Evolutionary conservation across 2,888 invertebrate genomes (phyloP).

Genomic region (Cephus spinipes): DNA sequence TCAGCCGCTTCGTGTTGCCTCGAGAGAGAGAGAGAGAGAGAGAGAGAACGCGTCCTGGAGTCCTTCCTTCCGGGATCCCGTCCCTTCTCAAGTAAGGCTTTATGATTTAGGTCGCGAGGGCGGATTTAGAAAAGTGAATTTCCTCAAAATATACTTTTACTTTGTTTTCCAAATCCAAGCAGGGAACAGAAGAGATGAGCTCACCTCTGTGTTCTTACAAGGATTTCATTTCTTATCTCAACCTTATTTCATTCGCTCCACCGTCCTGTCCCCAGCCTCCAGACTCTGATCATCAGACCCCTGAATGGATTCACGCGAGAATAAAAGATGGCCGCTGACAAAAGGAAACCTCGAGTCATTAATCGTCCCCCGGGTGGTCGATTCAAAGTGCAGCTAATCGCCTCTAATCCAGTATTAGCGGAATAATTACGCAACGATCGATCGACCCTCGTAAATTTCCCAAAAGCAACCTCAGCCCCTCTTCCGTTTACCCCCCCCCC

Average conservation of each 20-base stretch:
- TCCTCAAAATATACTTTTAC: background rate
- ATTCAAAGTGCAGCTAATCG: background rate
- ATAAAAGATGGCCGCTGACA: background rate
- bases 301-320: background rate
- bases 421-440: background rate
- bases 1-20: constrained; percentile 34
- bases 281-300: background rate
- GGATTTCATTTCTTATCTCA: background rate
- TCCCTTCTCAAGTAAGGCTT: background rate
- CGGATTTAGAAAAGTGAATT: background rate
- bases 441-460: background rate
- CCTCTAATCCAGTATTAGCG: background rate
- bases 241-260: background rate
- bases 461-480: background rate
- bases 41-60: background rate
- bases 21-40: background rate
- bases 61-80: background rate
- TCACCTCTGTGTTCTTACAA: background rate
- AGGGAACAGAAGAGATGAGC: background rate
- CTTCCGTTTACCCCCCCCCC: background rate
- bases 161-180: background rate
- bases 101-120: background rate
- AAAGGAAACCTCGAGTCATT: background rate
- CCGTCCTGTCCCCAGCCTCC: background rate
- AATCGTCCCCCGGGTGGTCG: background rate